phyloP scores from a whole-genome alignment of 2,888 invertebrate species.

The Holacanthella duospinosa region DNA sequence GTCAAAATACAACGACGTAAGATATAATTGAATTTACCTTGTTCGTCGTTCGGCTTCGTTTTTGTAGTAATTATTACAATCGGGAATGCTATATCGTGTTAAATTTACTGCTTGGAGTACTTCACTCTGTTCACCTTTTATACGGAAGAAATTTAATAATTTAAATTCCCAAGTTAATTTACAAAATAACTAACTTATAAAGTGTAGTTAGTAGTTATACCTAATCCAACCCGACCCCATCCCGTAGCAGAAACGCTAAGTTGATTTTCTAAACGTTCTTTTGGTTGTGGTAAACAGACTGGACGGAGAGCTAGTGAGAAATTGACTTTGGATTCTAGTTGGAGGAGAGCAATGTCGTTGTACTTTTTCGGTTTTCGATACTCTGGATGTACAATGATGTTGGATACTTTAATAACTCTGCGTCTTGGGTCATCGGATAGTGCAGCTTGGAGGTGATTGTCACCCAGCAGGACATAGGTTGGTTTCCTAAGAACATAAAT shows the following conservation, averaged over 20 bases:
- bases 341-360: constrained; percentile 31
- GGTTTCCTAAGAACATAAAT: neutral
- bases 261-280: constrained; percentile 38
- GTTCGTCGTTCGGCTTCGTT: constrained; percentile 2
- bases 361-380: constrained; percentile 25
- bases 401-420: constrained; percentile 7
- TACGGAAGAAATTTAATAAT: too few relatives aligned
- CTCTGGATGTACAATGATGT: constrained; percentile 23
- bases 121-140: constrained; percentile 17
- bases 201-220: too few relatives aligned
- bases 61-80: constrained; percentile 19
- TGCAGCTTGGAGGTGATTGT: neutral
- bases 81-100: constrained; percentile 10
- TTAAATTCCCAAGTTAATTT: too few relatives aligned
- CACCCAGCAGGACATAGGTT: constrained; percentile 1
- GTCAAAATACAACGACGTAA: too few relatives aligned
- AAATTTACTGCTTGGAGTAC: constrained; percentile 20
- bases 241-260: constrained; percentile 22
- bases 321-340: constrained; percentile 18
- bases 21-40: too few relatives aligned
- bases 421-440: neutral
- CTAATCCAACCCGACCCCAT: constrained; percentile 27
- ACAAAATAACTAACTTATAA: too few relatives aligned
- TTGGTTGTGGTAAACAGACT: constrained; percentile 51
- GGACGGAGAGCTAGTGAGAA: constrained; percentile 40